These are phyloP conservation scores for Planococcus citri DNA, from an alignment of 1,140 invertebrate species.

Conservation along the genomic window DNA sequence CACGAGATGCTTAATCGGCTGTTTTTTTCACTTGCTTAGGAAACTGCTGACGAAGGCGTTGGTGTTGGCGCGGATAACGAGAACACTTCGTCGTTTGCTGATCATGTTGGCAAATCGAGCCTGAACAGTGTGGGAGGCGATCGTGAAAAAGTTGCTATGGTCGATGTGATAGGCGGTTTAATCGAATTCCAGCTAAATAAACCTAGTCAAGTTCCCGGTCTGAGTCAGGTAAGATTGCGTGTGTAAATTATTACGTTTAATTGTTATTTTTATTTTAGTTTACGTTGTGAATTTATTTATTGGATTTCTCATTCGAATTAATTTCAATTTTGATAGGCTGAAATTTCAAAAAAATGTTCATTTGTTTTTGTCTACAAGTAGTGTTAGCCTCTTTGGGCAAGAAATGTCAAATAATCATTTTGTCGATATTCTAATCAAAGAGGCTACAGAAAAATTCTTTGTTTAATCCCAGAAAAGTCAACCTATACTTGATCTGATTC, in stretches of 20 bases:
- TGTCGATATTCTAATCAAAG: no score
- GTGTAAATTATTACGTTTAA: neutral
- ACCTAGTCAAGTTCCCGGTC: neutral
- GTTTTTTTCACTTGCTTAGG: slow-evolving; percentile 37
- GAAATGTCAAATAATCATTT: no score
- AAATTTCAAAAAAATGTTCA: no score
- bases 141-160: neutral
- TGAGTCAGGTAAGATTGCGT: neutral
- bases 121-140: neutral
- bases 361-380: no score
- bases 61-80: slow-evolving; percentile 29
- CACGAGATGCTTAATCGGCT: no score
- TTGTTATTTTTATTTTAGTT: no score
- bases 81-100: neutral
- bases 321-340: no score
- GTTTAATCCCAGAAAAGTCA: no score
- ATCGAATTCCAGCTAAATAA: neutral
- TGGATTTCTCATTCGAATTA: neutral
- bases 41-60: slow-evolving; percentile 63
- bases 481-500: no score
- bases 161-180: neutral
- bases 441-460: no score
- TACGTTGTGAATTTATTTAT: neutral
- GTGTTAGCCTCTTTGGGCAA: no score
- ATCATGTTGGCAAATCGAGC: neutral